phyloP scores from a whole-genome alignment of 1,140 invertebrate genomes.

The Trichonephila clavipes region DNA sequence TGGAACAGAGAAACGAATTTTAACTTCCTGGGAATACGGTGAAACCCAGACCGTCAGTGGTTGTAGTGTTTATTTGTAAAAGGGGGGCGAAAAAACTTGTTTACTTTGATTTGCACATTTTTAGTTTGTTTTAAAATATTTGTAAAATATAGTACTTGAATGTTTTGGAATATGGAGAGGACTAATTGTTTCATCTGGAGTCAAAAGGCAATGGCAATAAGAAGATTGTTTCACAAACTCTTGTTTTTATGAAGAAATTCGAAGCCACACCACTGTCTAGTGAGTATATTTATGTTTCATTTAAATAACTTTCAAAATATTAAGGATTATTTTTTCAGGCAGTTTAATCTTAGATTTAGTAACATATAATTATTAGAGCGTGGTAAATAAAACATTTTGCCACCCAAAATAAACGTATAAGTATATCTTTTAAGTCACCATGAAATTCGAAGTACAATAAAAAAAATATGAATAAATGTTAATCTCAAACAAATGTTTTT shows the following conservation, averaged over 20 bases:
- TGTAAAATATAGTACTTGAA: background rate
- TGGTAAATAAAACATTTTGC: too few relatives aligned
- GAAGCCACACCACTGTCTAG: constrained; percentile 70
- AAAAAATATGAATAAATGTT: too few relatives aligned
- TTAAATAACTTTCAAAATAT: too few relatives aligned
- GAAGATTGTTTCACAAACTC: background rate
- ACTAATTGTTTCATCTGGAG: background rate
- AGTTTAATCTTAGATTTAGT: too few relatives aligned
- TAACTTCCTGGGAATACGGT: constrained; percentile 15
- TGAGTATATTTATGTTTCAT: constrained; percentile 17
- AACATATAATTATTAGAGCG: too few relatives aligned
- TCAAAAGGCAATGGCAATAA: background rate
- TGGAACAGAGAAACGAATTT: constrained; percentile 55
- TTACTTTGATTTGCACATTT: background rate
- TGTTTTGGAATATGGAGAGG: background rate
- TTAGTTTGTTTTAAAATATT: background rate
- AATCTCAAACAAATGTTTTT: too few relatives aligned
- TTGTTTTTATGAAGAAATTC: constrained; percentile 67
- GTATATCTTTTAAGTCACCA: too few relatives aligned
- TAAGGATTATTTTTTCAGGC: too few relatives aligned
- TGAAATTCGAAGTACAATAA: too few relatives aligned
- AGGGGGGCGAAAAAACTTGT: background rate
- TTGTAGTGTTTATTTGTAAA: constrained; percentile 38
- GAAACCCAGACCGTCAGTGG: background rate
- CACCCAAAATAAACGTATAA: too few relatives aligned